A percentile compares a stretch with the other conserved stretches of the same genome.
Conservation (phyloP, 2,888 invertebrate genomes). For the Euclidia mi region DNA sequence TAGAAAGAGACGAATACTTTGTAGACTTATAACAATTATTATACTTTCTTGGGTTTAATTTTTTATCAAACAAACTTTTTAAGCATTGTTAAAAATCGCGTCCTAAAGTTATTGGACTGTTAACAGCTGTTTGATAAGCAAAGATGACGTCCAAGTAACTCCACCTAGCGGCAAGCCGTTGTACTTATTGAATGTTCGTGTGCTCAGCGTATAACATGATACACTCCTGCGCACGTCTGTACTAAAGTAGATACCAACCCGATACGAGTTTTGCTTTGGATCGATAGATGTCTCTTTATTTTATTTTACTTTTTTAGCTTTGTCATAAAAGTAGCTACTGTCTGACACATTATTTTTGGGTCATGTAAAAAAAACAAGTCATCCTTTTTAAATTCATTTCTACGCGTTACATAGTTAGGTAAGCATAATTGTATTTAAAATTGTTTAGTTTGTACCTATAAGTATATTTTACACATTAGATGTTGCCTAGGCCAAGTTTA, state of each 20-base stretch:
- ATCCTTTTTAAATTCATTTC: too few relatives aligned
- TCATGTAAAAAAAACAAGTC: too few relatives aligned
- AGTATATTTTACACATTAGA: too few relatives aligned
- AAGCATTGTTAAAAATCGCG: not conserved
- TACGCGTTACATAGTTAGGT: too few relatives aligned
- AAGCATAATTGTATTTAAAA: too few relatives aligned
- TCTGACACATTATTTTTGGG: too few relatives aligned
- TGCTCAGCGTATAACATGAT: not conserved
- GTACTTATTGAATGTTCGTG: constrained; percentile 29
- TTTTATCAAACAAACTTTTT: not conserved
- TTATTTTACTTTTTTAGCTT: too few relatives aligned
- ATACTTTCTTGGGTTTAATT: constrained; percentile 2
- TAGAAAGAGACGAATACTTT: constrained; percentile 63
- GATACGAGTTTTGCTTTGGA: not conserved
- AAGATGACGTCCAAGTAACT: constrained; percentile 23
- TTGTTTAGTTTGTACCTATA: too few relatives aligned
- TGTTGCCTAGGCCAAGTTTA: too few relatives aligned
- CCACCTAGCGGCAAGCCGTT: constrained; percentile 41
- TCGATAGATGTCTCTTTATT: too few relatives aligned
- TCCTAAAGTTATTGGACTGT: not conserved
- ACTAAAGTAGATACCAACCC: not conserved
- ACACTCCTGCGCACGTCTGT: not conserved
- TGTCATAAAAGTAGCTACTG: too few relatives aligned
- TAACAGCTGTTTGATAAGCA: not conserved
- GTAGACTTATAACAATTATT: constrained; percentile 9